Conservation (phyloP, 1,140 invertebrate genomes). For the Apis laboriosa region DNA sequence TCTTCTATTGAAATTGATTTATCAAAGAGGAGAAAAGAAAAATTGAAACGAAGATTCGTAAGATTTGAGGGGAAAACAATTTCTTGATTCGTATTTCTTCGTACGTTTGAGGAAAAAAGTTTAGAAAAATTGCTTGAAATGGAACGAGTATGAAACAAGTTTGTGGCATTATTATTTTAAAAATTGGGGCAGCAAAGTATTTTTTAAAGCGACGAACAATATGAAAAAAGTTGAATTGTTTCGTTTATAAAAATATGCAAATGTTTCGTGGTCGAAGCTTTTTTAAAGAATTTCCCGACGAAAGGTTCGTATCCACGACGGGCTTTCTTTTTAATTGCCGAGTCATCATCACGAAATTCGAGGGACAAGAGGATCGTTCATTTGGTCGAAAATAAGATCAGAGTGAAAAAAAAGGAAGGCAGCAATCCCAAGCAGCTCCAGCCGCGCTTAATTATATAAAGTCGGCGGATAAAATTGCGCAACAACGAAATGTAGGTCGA, state of each 20-base stretch:
- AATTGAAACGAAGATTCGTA: too few relatives aligned
- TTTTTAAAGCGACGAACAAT: too few relatives aligned
- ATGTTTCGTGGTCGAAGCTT: background rate
- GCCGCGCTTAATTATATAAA: constrained; percentile 30
- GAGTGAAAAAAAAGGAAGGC: background rate
- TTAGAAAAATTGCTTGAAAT: too few relatives aligned
- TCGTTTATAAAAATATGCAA: background rate
- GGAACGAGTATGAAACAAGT: too few relatives aligned
- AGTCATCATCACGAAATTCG: background rate
- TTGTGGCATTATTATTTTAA: too few relatives aligned
- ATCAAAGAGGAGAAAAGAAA: too few relatives aligned
- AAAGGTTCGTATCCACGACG: background rate
- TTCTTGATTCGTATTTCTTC: too few relatives aligned
- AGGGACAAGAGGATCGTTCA: constrained; percentile 19
- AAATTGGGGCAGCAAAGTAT: too few relatives aligned
- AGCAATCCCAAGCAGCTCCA: background rate
- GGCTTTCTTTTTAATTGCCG: constrained; percentile 4
- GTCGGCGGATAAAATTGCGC: constrained; percentile 26
- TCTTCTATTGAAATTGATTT: too few relatives aligned
- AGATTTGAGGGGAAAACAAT: too few relatives aligned
- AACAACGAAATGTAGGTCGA: constrained; percentile 23
- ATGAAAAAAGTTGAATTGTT: too few relatives aligned
- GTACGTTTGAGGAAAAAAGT: too few relatives aligned
- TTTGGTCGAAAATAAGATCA: constrained; percentile 24
- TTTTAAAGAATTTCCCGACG: background rate